These are phyloP conservation scores for Heliconius hortense DNA, from an alignment of 2,888 invertebrate species.

Conservation along the genomic window DNA sequence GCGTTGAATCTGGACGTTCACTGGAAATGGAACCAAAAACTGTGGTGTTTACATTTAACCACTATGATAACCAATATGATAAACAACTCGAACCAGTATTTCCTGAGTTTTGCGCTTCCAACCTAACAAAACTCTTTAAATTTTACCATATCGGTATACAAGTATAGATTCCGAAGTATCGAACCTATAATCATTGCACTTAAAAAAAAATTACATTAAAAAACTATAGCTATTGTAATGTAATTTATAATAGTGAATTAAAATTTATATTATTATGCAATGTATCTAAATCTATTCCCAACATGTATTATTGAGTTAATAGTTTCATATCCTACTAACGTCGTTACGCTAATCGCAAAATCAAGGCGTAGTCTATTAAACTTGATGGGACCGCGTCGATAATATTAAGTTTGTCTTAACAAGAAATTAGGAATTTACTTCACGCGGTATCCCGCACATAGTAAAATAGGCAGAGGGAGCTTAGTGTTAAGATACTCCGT, in stretches of 20 bases:
- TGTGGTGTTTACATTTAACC: no score
- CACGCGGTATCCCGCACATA: no score
- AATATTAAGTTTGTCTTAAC: conserved; percentile 18
- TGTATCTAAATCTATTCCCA: conserved; percentile 3
- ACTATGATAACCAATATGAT: no score
- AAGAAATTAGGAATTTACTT: background rate
- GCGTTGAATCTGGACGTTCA: no score
- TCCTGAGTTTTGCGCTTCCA: no score
- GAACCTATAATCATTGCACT: background rate
- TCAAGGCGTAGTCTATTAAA: conserved; percentile 31
- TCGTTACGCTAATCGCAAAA: conserved; percentile 31
- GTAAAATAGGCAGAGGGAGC: no score
- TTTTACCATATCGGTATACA: no score
- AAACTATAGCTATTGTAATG: background rate
- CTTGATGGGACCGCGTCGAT: conserved; percentile 24
- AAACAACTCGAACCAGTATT: no score
- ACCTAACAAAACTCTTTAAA: no score
- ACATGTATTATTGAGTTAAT: conserved; percentile 16
- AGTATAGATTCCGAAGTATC: background rate
- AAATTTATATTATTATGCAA: background rate
- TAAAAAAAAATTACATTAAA: no score
- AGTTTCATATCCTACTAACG: conserved; percentile 17
- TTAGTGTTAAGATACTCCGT: no score
- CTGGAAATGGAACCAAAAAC: no score
- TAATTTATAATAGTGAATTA: background rate